Conservation (phyloP, 2,888 invertebrate genomes). For the Melieria crassipennis region DNA sequence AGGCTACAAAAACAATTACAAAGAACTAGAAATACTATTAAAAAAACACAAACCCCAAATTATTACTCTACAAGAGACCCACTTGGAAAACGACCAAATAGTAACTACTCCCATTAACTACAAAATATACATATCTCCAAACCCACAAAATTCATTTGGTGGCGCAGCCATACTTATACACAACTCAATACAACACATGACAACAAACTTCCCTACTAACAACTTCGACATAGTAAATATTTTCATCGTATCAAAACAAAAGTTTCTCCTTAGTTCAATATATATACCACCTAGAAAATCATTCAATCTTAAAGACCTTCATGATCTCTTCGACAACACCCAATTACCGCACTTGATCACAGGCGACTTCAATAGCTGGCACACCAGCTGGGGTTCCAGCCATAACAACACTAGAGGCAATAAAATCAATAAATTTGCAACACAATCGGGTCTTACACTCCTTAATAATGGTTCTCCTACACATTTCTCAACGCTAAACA, state of each 20-base stretch:
- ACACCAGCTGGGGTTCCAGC: neutral
- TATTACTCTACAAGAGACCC: constrained; percentile 17
- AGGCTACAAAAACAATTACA: constrained; percentile 16
- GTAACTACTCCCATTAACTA: constrained; percentile 36
- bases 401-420: constrained; percentile 11
- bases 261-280: constrained; percentile 32
- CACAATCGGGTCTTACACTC: constrained; percentile 3
- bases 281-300: constrained; percentile 23
- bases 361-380: constrained; percentile 26
- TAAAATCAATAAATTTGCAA: constrained; percentile 17
- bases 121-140: constrained; percentile 19
- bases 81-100: constrained; percentile 5
- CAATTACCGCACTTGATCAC: neutral
- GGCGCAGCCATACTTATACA: constrained; percentile 32
- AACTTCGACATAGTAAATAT: constrained; percentile 30
- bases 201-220: constrained; percentile 18
- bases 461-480: constrained; percentile 31
- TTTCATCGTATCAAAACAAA: constrained; percentile 26
- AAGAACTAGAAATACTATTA: neutral
- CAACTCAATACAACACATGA: constrained; percentile 33
- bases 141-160: constrained; percentile 26
- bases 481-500: constrained; percentile 37
- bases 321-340: neutral
- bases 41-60: constrained; percentile 7
- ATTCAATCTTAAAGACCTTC: constrained; percentile 14